A percentile compares a stretch with the other conserved stretches of the same genome.
Evolutionary conservation across 1,140 invertebrate species (phyloP).

Genomic region (Cyphomyrmex costatus): DNA sequence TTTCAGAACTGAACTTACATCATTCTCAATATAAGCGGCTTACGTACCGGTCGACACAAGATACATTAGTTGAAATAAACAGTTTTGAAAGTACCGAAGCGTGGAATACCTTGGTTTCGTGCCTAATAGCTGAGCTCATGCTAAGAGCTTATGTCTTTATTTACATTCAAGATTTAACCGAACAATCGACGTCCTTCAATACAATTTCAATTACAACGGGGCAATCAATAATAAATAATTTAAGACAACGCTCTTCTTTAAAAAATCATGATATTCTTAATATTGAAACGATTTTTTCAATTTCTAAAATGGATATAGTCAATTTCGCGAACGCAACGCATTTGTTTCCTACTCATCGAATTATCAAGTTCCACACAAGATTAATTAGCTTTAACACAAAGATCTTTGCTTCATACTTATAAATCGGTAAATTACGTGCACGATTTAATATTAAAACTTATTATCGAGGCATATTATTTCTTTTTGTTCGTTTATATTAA

Average conservation of each 20-base stretch:
- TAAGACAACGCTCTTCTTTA: too few relatives aligned
- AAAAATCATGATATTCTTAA: neutral
- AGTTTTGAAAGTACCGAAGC: constrained; percentile 44
- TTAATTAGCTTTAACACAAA: neutral
- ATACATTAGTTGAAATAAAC: constrained; percentile 50
- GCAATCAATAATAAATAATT: neutral
- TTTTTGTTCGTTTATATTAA: neutral
- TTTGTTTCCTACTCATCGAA: neutral
- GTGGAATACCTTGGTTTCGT: constrained; percentile 43
- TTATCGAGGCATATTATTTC: neutral
- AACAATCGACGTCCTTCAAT: neutral
- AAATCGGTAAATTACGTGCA: neutral
- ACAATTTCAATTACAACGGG: neutral
- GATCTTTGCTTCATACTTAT: neutral
- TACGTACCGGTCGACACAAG: constrained; percentile 8
- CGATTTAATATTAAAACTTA: neutral
- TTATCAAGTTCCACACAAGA: neutral
- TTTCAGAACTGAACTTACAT: constrained; percentile 32
- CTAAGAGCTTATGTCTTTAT: neutral
- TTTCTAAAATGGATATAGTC: neutral
- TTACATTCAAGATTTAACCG: constrained; percentile 14
- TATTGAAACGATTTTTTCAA: neutral
- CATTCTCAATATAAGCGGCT: constrained; percentile 31
- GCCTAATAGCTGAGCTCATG: constrained; percentile 3
- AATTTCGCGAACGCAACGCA: neutral